These are phyloP conservation scores for Phocides pigmalion DNA, from an alignment of 1,140 invertebrate genomes.

Conservation along the genomic window DNA sequence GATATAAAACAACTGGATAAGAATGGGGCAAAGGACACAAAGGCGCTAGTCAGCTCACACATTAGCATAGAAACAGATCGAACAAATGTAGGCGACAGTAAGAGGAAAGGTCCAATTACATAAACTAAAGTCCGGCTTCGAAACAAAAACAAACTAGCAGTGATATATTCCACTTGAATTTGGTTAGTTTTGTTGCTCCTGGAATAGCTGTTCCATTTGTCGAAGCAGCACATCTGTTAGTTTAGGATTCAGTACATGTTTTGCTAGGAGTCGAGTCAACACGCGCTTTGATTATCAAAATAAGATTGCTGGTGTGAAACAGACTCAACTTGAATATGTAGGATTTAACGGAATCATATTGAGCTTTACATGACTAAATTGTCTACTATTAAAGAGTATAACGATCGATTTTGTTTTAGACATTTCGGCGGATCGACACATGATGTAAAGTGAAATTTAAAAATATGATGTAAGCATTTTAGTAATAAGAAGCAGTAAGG, in stretches of 20 bases:
- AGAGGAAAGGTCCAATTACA: constrained; percentile 14
- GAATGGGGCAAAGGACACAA: neutral
- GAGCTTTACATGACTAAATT: no score
- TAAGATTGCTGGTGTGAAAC: neutral
- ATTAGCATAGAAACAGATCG: neutral
- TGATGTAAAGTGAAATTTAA: no score
- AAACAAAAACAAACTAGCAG: constrained; percentile 21
- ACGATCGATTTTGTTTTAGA: no score
- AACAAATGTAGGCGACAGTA: constrained; percentile 20
- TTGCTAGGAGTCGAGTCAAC: constrained; percentile 31
- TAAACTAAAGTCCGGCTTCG: constrained; percentile 9
- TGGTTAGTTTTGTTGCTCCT: constrained; percentile 10
- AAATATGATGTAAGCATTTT: no score
- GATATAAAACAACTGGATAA: neutral
- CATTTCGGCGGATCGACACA: no score
- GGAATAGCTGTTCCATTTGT: constrained; percentile 10
- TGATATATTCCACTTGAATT: constrained; percentile 24
- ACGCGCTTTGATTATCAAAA: neutral
- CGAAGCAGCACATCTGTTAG: constrained; percentile 42
- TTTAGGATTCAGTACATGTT: constrained; percentile 42
- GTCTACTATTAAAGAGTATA: no score
- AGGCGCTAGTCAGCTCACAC: neutral
- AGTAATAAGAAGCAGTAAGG: no score
- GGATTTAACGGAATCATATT: no score
- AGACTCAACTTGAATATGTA: no score